Conservation (phyloP, 1,140 invertebrate genomes). For the Anastrepha ludens region DNA sequence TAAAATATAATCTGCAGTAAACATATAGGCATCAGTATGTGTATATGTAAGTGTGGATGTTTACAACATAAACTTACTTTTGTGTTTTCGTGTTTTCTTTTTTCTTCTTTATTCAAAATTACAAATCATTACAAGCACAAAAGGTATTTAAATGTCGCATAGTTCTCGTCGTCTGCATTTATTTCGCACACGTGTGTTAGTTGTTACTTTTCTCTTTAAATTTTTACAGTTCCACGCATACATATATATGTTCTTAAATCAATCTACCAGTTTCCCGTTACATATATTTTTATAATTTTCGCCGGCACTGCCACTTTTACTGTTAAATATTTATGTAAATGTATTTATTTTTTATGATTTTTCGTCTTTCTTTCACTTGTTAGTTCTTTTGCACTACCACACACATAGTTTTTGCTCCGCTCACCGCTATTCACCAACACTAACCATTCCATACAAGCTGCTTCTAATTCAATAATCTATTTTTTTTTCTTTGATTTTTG, state of each 20-base stretch:
- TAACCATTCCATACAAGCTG: background rate
- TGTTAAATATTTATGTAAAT: background rate
- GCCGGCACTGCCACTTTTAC: background rate
- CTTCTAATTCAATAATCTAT: background rate
- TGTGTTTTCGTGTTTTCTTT: background rate
- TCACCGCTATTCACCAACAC: background rate
- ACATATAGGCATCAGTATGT: conserved; percentile 4
- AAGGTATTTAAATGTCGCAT: background rate
- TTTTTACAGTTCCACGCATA: conserved; percentile 24
- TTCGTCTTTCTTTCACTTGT: background rate
- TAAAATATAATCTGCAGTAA: conserved; percentile 23
- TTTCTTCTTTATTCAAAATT: background rate
- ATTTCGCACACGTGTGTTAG: background rate
- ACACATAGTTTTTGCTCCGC: background rate
- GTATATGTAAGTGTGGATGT: background rate
- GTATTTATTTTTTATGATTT: background rate
- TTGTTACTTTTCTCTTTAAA: background rate
- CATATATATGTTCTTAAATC: conserved; percentile 1
- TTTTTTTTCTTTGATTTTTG: background rate
- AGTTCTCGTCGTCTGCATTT: conserved; percentile 24
- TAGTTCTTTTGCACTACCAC: background rate
- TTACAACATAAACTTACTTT: background rate
- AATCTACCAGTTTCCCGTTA: conserved; percentile 43
- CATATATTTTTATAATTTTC: background rate
- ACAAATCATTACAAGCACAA: conserved; percentile 38